Conservation (phyloP, 2,888 invertebrate genomes). For the Iphiclides podalirius region DNA sequence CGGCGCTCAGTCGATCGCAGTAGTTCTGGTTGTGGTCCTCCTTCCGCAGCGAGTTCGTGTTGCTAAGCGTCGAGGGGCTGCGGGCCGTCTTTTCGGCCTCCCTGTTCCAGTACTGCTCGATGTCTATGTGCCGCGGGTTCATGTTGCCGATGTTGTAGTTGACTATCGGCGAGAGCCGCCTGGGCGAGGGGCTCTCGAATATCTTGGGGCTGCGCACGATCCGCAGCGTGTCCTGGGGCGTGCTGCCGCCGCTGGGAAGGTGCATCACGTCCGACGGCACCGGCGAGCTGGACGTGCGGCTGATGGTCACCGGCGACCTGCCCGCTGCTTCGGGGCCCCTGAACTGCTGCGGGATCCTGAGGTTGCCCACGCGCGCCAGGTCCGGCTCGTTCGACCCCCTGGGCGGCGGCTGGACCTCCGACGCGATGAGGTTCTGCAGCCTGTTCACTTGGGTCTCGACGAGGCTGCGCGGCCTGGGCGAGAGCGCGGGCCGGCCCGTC, state of each 20-base stretch:
- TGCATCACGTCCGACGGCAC: conserved; percentile 40
- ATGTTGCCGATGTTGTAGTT: conserved; percentile 77
- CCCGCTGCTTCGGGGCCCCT: conserved; percentile 45
- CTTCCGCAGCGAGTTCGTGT: conserved; percentile 54
- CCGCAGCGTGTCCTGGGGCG: conserved; percentile 58
- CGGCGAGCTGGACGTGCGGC: conserved; percentile 59
- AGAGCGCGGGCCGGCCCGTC: conserved; percentile 35
- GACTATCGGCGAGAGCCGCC: conserved; percentile 66
- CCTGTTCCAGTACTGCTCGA: conserved; percentile 64
- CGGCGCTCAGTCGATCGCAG: conserved; percentile 59
- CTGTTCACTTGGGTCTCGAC: conserved; percentile 72
- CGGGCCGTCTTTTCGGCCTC: conserved; percentile 60
- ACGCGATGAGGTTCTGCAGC: conserved; percentile 63
- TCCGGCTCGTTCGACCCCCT: conserved; percentile 28
- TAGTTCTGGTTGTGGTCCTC: conserved; percentile 71
- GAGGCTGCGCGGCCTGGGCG: conserved; percentile 61
- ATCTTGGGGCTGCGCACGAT: conserved; percentile 61
- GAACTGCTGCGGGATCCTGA: conserved; percentile 59
- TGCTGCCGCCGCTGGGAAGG: conserved; percentile 46
- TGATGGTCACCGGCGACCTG: conserved; percentile 50
- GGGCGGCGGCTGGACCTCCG: conserved; percentile 47
- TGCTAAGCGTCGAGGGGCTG: conserved; percentile 55
- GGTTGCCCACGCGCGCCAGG: conserved; percentile 49
- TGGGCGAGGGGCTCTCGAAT: conserved; percentile 68
- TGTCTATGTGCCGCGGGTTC: conserved; percentile 72